Evolutionary conservation across 2,113 vertebrate species (phyloP).

Genomic region (Atrichornis clamosus): DNA sequence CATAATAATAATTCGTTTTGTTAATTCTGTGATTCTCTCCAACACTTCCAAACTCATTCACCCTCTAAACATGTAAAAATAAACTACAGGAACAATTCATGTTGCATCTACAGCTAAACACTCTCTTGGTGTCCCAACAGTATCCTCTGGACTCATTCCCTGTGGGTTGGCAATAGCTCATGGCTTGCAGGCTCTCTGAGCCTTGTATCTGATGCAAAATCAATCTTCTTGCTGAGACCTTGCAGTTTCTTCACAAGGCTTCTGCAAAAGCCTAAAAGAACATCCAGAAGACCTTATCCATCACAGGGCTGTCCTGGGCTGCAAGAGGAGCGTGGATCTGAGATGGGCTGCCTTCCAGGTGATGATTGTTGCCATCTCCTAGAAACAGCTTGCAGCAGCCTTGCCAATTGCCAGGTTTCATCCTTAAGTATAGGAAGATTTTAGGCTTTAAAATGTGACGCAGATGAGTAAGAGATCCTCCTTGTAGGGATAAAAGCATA

Average conservation of each 20-base stretch:
- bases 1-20: not conserved
- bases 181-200: not conserved
- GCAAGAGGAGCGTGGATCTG: not conserved
- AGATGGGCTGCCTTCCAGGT: slow-evolving; percentile 31
- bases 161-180: slow-evolving; percentile 29
- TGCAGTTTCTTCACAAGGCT: not conserved
- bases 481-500: slow-evolving; percentile 14
- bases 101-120: not conserved
- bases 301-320: not conserved
- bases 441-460: not conserved
- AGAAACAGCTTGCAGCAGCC: not conserved
- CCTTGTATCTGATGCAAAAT: not conserved
- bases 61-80: not conserved
- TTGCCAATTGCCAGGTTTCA: not conserved
- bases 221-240: not conserved
- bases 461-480: not conserved
- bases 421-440: slow-evolving; percentile 37
- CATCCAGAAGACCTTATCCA: not conserved
- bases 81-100: slow-evolving; percentile 28
- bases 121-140: not conserved
- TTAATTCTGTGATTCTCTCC: not conserved
- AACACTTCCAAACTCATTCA: not conserved
- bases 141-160: not conserved
- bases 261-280: not conserved
- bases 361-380: not conserved